A percentile compares a stretch with the other conserved stretches of the same genome.
Conservation (phyloP, 2,888 invertebrate genomes). For the Alentia gelatinosa region DNA sequence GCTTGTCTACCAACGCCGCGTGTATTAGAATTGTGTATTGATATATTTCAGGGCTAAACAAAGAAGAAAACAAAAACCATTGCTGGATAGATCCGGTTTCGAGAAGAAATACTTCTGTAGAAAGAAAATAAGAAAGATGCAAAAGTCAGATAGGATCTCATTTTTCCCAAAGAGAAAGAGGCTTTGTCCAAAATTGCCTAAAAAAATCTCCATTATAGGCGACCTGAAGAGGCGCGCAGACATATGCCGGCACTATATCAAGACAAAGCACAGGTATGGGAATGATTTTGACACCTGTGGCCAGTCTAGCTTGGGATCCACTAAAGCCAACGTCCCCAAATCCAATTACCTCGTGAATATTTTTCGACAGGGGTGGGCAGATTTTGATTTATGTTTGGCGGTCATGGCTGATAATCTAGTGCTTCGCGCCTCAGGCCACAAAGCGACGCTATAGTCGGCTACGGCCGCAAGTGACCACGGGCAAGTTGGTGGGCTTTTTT, state of each 20-base stretch:
- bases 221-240: not conserved
- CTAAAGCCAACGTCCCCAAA: not conserved
- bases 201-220: not conserved
- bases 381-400: not conserved
- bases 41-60: no score
- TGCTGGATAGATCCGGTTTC: no score
- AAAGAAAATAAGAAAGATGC: not conserved
- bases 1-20: no score
- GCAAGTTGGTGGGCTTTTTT: not conserved
- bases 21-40: no score
- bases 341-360: constrained; percentile 27
- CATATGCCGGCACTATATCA: not conserved
- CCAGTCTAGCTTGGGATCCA: not conserved
- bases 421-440: not conserved
- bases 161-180: not conserved
- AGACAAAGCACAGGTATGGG: not conserved
- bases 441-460: not conserved
- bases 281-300: not conserved
- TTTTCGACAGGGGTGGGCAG: not conserved
- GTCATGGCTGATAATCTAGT: constrained; percentile 30
- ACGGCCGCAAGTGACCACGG: constrained; percentile 1
- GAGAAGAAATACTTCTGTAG: not conserved
- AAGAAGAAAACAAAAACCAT: no score
- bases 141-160: not conserved
- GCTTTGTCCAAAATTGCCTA: not conserved